Evolutionary conservation across 2,113 vertebrate species (phyloP).

Genomic region (Agapornis roseicollis): DNA sequence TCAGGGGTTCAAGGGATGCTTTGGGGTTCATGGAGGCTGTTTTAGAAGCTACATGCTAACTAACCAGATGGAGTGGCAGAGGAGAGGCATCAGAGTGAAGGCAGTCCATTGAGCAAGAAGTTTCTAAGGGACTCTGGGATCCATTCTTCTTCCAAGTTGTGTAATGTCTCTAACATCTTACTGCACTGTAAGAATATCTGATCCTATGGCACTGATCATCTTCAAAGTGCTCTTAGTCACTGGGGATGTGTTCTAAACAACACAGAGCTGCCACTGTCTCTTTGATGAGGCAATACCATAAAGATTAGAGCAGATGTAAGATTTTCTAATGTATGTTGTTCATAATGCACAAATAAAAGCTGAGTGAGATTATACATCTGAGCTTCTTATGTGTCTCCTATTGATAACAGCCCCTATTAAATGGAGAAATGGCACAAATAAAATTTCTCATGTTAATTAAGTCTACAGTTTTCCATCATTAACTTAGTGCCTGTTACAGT

Average conservation of each 20-base stretch:
- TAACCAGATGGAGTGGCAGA: neutral
- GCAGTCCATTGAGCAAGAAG: neutral
- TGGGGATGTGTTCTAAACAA: neutral
- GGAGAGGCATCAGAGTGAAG: neutral
- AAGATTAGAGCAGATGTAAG: neutral
- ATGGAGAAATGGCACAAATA: neutral
- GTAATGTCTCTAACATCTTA: neutral
- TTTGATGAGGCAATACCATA: neutral
- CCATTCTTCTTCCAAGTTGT: neutral
- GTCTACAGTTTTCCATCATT: neutral
- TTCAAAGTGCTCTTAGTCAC: neutral
- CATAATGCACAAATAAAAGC: neutral
- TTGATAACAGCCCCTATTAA: neutral
- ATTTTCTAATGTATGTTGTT: neutral
- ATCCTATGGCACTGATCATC: neutral
- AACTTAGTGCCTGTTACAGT: neutral
- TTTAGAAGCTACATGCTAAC: neutral
- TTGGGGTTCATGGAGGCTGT: neutral
- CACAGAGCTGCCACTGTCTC: neutral
- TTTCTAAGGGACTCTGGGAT: neutral
- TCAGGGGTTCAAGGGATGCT: neutral
- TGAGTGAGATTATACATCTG: neutral
- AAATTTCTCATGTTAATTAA: neutral
- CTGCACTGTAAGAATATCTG: neutral
- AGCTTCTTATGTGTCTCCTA: neutral